Conservation (phyloP, 2,113 vertebrate species). For the Cepphus grylle region DNA sequence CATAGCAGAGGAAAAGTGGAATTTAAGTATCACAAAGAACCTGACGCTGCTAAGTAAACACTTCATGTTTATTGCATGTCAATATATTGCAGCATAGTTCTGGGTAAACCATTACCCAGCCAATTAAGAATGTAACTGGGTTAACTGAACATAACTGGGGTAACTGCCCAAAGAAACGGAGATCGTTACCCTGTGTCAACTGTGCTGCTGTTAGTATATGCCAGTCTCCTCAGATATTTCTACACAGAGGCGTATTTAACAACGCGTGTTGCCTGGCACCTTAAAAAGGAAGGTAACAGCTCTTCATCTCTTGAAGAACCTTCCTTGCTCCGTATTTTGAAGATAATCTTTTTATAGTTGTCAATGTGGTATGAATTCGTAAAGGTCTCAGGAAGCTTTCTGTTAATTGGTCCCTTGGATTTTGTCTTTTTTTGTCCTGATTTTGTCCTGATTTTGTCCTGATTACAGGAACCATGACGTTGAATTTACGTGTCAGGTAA, state of each 20-base stretch:
- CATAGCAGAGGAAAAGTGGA: not conserved
- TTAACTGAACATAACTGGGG: not conserved
- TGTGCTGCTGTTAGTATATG: not conserved
- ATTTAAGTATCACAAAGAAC: not conserved
- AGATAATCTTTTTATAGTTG: not conserved
- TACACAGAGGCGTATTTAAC: rapidly evolving
- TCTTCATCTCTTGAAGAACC: not conserved
- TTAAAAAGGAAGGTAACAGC: not conserved
- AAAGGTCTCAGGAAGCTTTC: not conserved
- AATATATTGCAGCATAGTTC: not conserved
- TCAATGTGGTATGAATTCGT: not conserved
- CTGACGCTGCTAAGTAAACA: not conserved
- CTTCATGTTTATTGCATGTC: not conserved
- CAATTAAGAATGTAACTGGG: not conserved
- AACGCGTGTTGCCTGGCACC: not conserved
- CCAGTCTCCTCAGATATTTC: not conserved
- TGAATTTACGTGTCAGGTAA: slow-evolving; percentile 65
- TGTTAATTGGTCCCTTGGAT: not conserved
- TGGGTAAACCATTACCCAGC: not conserved
- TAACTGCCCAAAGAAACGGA: not conserved
- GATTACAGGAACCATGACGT: slow-evolving; percentile 67
- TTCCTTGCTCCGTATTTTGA: not conserved
- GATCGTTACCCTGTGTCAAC: not conserved
- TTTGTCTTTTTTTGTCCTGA: slow-evolving; percentile 50
- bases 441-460: too few species aligned